Percentiles rank a stretch among this genome's conserved stretches.
These are phyloP conservation scores for Carposina sasakii DNA, from an alignment of 1,140 invertebrate species.

Conservation along the genomic window DNA sequence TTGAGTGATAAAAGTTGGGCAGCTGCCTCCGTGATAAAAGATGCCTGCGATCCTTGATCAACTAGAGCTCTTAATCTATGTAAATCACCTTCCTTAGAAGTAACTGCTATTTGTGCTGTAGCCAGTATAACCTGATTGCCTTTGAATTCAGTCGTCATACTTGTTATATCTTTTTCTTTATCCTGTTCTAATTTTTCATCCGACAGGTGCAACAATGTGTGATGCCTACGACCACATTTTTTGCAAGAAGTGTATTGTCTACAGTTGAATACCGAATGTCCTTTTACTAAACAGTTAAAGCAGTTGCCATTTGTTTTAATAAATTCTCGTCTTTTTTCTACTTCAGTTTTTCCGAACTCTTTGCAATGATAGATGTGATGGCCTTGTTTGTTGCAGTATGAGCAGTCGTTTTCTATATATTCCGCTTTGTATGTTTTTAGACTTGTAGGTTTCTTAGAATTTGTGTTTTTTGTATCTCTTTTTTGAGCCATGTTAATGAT, in stretches of 20 bases:
- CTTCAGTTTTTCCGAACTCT: conserved; percentile 14
- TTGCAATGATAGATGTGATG: conserved; percentile 28
- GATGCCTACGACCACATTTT: conserved; percentile 10
- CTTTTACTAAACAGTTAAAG: conserved; percentile 20
- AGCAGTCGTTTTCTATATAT: conserved; percentile 8
- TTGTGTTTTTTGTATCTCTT: background rate
- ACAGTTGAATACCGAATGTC: conserved; percentile 14
- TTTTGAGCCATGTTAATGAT: conserved; percentile 1
- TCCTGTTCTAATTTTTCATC: background rate
- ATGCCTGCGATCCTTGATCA: conserved; percentile 23
- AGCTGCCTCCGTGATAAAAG: conserved; percentile 17
- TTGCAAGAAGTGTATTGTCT: conserved; percentile 9
- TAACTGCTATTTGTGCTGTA: conserved; percentile 15
- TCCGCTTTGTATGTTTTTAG: conserved; percentile 6
- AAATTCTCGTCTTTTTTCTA: conserved; percentile 18
- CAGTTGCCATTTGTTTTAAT: conserved; percentile 21
- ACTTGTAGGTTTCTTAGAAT: background rate
- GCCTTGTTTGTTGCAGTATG: conserved; percentile 15
- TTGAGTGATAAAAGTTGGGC: conserved; percentile 13
- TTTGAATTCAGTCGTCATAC: background rate
- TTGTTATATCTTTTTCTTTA: background rate
- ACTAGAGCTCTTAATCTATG: conserved; percentile 15
- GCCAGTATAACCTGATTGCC: conserved; percentile 19
- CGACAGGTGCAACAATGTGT: conserved; percentile 13
- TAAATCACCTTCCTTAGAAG: conserved; percentile 4